Evolutionary conservation across 2,113 vertebrate species (phyloP).

Genomic region (Pluvianellus socialis): DNA sequence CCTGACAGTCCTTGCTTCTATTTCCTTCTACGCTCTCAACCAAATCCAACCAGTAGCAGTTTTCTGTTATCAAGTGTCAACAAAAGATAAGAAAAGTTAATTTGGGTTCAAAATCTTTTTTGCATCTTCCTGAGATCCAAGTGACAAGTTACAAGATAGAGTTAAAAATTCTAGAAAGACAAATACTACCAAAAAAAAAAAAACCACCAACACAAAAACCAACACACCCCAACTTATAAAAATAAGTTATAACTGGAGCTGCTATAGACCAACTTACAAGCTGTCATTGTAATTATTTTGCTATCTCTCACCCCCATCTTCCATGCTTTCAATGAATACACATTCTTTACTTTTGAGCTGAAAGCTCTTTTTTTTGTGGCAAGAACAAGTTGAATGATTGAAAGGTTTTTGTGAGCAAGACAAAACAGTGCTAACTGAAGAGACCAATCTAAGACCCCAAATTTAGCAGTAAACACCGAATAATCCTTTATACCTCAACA

Average conservation of each 20-base stretch:
- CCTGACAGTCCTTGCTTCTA: not conserved
- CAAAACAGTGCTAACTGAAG: not conserved
- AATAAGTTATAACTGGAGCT: not conserved
- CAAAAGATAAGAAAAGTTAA: not conserved
- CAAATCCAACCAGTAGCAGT: not conserved
- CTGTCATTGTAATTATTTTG: not conserved
- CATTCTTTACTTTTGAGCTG: not conserved
- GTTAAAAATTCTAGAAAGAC: not conserved
- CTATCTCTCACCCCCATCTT: not conserved
- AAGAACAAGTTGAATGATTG: not conserved
- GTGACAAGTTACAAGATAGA: not conserved
- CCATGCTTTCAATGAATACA: not conserved
- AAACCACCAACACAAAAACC: not conserved
- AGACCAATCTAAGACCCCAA: not conserved
- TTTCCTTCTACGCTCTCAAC: not conserved
- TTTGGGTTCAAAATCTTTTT: not conserved
- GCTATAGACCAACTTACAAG: not conserved
- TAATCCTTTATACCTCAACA: not conserved
- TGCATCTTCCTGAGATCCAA: not conserved
- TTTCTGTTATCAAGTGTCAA: not conserved
- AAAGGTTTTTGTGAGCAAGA: not conserved
- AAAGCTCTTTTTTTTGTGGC: not conserved
- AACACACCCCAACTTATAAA: not conserved
- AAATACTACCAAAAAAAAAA: not conserved
- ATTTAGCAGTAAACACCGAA: not conserved